Evolutionary conservation across 2,888 invertebrate genomes (phyloP), one percentile per base, ranked within the genome.

Genomic region (Barypeithes pellucidus): DNA sequence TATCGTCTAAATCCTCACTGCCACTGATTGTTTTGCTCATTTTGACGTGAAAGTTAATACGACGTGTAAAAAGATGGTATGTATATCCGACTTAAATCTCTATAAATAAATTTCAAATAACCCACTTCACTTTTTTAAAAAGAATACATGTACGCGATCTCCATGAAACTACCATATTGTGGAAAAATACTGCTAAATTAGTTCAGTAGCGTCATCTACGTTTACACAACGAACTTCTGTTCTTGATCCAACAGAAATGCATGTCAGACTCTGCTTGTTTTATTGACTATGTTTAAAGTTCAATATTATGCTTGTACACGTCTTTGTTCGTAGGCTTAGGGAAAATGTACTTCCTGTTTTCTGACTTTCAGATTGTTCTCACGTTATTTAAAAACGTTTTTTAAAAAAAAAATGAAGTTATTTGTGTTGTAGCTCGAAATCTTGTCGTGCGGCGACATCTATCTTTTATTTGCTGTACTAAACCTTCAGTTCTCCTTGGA

Each of bases 1-100:
- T 86, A 77, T 86, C 85, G 71, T 84, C 85, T 67, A 80, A 71
- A 77, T 86, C 86, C 77, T 82, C 81, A 69, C 65, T 77, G 68
- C 80, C 79, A 78, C 72, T 78, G 65, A 78, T 79, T 77, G 82
- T 68, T 80, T 84, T 85, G 79, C 79, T 84, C 85, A 84, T 85
- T 80, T 80, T 83, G 52, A 66, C 33, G 52, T 67, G 71, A 74
- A 70, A 61, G 61, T 50, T 67, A 47, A 36, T 16, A 52, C 50
- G 50, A 67, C 36, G 47, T 29, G 39, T 29, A 61, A 67, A 61
- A 39, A 39, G 36, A 65, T 24, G 61, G 33, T 36, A 47, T 60
- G 33, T 36, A 47, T 60, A 24, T 65, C 45, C 74, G 66, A 71
- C 20, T 74, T 61, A 74, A 66, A 67, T 39, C 61, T 62, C 67